Evolutionary conservation across 2,888 invertebrate species (phyloP).

Genomic region (Lithophane ornitopus): DNA sequence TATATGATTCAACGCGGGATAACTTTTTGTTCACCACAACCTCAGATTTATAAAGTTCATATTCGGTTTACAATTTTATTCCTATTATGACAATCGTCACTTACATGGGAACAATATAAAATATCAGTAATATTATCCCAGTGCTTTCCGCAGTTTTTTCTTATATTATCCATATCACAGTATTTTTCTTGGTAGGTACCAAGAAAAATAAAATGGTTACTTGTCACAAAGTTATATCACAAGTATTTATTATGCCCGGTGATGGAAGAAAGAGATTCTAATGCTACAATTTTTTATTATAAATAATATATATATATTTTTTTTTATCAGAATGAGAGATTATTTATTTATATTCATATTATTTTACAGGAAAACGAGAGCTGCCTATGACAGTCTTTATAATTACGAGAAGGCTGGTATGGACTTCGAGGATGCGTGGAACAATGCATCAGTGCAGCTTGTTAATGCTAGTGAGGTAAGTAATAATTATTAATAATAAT

Average conservation of each 20-base stretch:
- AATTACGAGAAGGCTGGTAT: slow-evolving; percentile 91
- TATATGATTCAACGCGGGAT: neutral
- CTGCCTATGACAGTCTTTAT: slow-evolving; percentile 81
- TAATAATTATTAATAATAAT: no score
- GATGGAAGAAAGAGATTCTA: neutral
- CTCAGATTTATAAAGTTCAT: neutral
- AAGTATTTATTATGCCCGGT: neutral
- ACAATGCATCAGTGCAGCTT: slow-evolving; percentile 95
- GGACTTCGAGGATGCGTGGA: slow-evolving; percentile 95
- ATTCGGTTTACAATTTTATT: neutral
- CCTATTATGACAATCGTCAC: no score
- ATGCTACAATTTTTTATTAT: neutral
- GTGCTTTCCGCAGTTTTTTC: neutral
- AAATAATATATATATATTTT: no score
- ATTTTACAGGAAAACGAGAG: slow-evolving; percentile 73
- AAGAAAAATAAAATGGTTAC: neutral
- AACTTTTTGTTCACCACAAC: neutral
- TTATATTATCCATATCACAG: neutral
- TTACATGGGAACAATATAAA: neutral
- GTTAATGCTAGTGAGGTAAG: slow-evolving; percentile 95
- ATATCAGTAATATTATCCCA: neutral
- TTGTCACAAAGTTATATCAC: neutral
- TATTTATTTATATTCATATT: neutral
- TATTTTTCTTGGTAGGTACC: neutral
- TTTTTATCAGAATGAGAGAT: no score